Conservation (phyloP, 2,113 vertebrate species). For the Hemibagrus wyckioides region DNA sequence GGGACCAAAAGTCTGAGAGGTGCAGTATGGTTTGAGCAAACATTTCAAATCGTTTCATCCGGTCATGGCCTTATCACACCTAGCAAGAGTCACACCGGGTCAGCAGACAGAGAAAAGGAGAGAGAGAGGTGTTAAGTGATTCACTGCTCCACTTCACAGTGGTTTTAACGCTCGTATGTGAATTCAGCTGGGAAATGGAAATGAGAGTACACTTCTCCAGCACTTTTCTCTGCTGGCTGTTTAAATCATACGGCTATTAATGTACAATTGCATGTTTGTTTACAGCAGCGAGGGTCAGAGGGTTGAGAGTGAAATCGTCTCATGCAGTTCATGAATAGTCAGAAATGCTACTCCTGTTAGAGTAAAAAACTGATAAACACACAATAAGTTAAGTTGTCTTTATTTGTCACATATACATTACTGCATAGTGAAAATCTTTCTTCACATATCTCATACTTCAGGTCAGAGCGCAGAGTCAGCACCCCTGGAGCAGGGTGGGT, state of each 20-base stretch:
- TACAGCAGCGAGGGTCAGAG: neutral
- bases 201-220: neutral
- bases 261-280: neutral
- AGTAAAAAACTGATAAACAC: neutral
- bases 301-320: neutral
- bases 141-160: neutral
- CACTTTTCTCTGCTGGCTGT: neutral
- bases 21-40: neutral
- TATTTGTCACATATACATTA: too few species aligned
- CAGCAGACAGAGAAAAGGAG: neutral
- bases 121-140: conserved; percentile 1
- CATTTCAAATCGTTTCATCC: neutral
- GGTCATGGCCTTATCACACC: conserved; percentile 2
- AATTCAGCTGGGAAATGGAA: conserved; percentile 1
- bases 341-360: too few species aligned
- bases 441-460: too few species aligned
- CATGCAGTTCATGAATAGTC: neutral
- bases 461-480: too few species aligned
- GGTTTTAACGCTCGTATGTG: neutral
- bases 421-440: too few species aligned
- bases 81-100: conserved; percentile 2
- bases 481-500: too few species aligned
- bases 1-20: neutral
- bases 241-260: neutral
- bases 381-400: too few species aligned